A percentile compares a stretch with the other conserved stretches of the same genome.
These are phyloP conservation scores for Sorex araneus DNA, from an alignment of 2,113 vertebrate genomes.

Conservation along the genomic window DNA sequence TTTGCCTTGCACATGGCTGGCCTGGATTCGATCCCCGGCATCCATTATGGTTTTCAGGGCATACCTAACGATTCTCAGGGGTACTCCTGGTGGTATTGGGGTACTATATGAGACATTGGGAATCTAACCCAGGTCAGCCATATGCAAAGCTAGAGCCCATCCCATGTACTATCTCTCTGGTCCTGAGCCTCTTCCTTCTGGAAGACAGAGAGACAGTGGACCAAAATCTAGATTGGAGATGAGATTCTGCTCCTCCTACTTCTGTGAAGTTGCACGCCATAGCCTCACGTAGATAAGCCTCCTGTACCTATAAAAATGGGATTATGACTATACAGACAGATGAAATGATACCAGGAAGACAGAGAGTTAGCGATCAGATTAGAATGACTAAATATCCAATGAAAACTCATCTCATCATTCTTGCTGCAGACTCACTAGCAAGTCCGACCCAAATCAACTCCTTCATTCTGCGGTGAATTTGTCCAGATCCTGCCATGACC, in stretches of 20 bases:
- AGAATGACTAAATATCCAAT: background rate
- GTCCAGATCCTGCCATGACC: background rate
- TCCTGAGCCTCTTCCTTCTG: background rate
- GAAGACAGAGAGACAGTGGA: background rate
- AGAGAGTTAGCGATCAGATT: background rate
- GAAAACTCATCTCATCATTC: background rate
- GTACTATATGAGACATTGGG: too few relatives aligned
- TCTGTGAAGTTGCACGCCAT: background rate
- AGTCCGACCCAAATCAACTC: background rate
- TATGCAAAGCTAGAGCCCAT: too few relatives aligned
- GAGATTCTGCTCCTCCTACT: background rate
- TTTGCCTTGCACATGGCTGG: too few relatives aligned
- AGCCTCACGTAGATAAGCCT: background rate
- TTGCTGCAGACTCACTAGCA: background rate
- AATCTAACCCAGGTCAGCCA: too few relatives aligned
- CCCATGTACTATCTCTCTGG: too few relatives aligned
- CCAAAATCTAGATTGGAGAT: background rate
- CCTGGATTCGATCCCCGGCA: too few relatives aligned
- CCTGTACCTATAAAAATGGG: slow-evolving; percentile 1
- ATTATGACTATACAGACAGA: background rate
- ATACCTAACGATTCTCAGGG: too few relatives aligned
- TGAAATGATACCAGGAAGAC: background rate
- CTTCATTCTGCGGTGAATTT: background rate
- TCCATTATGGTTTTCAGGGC: background rate
- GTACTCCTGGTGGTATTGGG: too few relatives aligned